Evolutionary conservation across 2,888 invertebrate genomes (phyloP).

Genomic region (Ornithoptera priamus): DNA sequence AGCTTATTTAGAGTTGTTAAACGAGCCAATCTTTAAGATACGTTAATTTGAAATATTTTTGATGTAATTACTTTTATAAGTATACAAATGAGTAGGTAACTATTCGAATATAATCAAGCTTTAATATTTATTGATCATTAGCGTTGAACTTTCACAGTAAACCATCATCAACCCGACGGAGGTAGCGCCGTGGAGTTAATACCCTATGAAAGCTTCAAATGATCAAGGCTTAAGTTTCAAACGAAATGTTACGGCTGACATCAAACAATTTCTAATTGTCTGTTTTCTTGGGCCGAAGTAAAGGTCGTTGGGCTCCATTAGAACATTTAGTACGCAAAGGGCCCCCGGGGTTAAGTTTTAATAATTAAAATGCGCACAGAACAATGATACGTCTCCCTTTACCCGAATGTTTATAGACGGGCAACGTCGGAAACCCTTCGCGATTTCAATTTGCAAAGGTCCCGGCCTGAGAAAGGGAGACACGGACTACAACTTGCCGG

Average conservation of each 20-base stretch:
- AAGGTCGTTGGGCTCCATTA: slow-evolving; percentile 49
- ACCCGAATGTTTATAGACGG: slow-evolving; percentile 70
- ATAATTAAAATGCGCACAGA: slow-evolving; percentile 75
- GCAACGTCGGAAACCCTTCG: slow-evolving; percentile 60
- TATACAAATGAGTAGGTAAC: no score
- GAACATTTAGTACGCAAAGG: slow-evolving; percentile 48
- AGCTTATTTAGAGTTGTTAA: no score
- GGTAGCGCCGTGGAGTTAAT: slow-evolving; percentile 9
- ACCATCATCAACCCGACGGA: slow-evolving; percentile 2
- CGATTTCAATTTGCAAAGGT: slow-evolving; percentile 69
- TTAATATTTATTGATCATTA: slow-evolving; percentile 2
- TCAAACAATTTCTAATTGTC: slow-evolving; percentile 27
- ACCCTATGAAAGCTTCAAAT: slow-evolving; percentile 6
- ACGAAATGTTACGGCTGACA: slow-evolving; percentile 17
- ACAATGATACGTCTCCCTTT: slow-evolving; percentile 72
- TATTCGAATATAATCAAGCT: no score
- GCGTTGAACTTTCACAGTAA: slow-evolving; percentile 2
- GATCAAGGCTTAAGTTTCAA: slow-evolving; percentile 21
- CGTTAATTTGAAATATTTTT: no score
- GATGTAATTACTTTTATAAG: no score
- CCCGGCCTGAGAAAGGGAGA: slow-evolving; percentile 35
- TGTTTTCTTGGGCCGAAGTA: slow-evolving; percentile 39
- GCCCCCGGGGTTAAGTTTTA: slow-evolving; percentile 54
- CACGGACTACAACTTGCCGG: slow-evolving; percentile 13
- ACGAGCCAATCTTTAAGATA: no score